Conservation (phyloP, 2,113 vertebrate species). For the Falco punctatus region DNA sequence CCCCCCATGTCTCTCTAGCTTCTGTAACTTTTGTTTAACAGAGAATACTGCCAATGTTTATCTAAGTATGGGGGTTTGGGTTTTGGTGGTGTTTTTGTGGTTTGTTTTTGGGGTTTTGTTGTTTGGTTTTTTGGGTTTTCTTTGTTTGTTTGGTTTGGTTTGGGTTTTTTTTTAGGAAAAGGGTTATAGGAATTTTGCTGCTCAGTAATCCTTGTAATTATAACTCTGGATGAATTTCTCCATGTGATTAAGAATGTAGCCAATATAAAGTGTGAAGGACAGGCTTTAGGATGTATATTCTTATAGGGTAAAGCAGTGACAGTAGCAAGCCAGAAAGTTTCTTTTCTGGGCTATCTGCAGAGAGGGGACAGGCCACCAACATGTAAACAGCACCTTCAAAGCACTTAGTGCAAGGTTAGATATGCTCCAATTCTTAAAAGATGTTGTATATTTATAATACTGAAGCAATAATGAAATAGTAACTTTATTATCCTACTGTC, state of each 20-base stretch:
- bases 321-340: neutral
- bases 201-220: neutral
- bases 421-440: neutral
- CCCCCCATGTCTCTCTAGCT: neutral
- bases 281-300: neutral
- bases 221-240: neutral
- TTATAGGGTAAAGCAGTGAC: neutral
- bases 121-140: neutral
- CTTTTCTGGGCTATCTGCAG: neutral
- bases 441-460: neutral
- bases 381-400: neutral
- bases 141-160: neutral
- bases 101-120: too few species aligned
- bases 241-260: neutral
- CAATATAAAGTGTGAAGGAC: neutral
- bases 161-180: neutral
- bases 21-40: neutral
- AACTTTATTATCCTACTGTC: neutral
- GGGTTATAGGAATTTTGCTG: neutral
- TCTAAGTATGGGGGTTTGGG: neutral
- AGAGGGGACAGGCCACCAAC: neutral
- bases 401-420: neutral
- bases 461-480: neutral
- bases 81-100: neutral
- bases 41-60: neutral